Percentiles rank a stretch among this genome's conserved stretches.
These are phyloP conservation scores for Casuarius casuarius DNA, from an alignment of 2,113 vertebrate genomes.

Conservation along the genomic window DNA sequence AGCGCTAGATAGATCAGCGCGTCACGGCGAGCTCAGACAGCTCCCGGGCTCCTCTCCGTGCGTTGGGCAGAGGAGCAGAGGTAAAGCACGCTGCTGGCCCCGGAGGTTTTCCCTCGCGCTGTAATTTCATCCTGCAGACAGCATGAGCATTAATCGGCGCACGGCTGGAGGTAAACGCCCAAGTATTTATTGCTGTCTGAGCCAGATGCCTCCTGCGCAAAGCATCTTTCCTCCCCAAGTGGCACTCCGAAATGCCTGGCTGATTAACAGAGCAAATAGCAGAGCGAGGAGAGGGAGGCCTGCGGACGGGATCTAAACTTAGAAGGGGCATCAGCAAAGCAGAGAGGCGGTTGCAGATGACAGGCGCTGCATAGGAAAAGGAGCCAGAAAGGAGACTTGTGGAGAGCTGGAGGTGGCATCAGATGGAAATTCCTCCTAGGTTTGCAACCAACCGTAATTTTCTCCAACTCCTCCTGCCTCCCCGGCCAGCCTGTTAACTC, in stretches of 20 bases:
- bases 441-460: not conserved
- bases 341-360: not conserved
- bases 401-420: not conserved
- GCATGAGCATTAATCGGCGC: not conserved
- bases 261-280: not conserved
- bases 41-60: not conserved
- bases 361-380: not conserved
- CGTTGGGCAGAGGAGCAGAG: not conserved
- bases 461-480: not conserved
- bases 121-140: not conserved
- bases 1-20: fast-evolving
- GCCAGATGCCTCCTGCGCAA: not conserved
- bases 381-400: not conserved
- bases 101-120: not conserved
- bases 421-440: not conserved
- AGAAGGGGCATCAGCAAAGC: not conserved
- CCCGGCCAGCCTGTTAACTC: not conserved
- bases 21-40: fast-evolving
- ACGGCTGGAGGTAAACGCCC: not conserved
- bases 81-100: not conserved
- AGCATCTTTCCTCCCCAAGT: not conserved
- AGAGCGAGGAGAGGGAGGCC: not conserved
- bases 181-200: not conserved
- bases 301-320: not conserved
- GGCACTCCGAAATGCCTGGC: not conserved